Percentiles rank a stretch among this genome's conserved stretches.
These are phyloP conservation scores for Blera fallax DNA, from an alignment of 2,888 invertebrate genomes.

Conservation along the genomic window DNA sequence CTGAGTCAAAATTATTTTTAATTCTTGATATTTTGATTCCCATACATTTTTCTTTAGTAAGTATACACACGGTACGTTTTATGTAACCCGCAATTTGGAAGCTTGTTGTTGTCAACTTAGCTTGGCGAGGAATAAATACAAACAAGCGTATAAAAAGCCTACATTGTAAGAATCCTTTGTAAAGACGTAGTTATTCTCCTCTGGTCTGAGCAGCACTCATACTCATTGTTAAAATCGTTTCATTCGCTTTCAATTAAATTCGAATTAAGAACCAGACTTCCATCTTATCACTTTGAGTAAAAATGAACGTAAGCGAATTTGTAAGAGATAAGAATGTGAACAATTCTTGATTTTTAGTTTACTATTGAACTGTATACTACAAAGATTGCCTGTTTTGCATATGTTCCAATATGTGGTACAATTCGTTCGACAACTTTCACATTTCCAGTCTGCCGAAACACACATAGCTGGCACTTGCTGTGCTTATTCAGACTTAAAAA, in stretches of 20 bases:
- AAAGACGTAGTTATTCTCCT: too few species aligned
- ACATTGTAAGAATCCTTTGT: too few species aligned
- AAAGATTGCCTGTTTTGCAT: too few species aligned
- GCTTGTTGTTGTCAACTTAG: too few species aligned
- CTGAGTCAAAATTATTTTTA: too few species aligned
- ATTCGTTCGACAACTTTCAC: slow-evolving; percentile 7
- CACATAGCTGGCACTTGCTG: not conserved
- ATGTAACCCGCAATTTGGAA: too few species aligned
- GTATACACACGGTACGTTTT: too few species aligned
- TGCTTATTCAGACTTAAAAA: not conserved
- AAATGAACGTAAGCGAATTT: not conserved
- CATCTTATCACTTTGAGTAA: not conserved
- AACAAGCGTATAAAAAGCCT: too few species aligned
- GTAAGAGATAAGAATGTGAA: not conserved
- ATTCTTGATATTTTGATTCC: too few species aligned
- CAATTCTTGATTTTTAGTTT: not conserved
- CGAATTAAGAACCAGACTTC: not conserved
- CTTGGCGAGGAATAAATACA: too few species aligned
- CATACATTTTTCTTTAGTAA: too few species aligned
- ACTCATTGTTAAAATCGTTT: not conserved
- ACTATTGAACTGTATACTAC: not conserved
- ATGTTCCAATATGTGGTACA: not conserved
- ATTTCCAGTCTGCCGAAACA: not conserved
- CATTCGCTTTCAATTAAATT: not conserved
- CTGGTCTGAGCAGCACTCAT: too few species aligned